These are phyloP conservation scores for Cataglyphis cursor DNA, from an alignment of 2,888 invertebrate species.

Conservation along the genomic window DNA sequence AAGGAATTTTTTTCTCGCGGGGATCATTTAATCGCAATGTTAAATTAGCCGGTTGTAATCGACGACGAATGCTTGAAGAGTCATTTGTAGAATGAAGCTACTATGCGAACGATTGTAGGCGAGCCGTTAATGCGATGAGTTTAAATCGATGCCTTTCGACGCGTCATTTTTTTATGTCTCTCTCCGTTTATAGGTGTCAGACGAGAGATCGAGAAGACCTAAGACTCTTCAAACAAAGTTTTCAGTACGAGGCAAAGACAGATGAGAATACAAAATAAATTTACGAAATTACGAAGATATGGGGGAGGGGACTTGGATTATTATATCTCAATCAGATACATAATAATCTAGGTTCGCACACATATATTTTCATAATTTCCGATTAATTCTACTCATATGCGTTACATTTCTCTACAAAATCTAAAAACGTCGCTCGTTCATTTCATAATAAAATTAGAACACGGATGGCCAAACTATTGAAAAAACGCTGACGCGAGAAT, in stretches of 20 bases:
- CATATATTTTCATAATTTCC: neutral
- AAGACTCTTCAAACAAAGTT: neutral
- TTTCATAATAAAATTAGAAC: neutral
- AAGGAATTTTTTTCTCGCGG: neutral
- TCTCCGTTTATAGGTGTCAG: neutral
- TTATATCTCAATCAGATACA: too few species aligned
- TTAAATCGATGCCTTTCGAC: conserved; percentile 7
- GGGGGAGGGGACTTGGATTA: neutral
- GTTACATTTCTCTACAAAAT: neutral
- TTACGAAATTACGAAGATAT: too few species aligned
- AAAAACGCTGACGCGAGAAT: conserved; percentile 2
- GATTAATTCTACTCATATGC: neutral
- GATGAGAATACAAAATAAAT: neutral
- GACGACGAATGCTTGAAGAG: conserved; percentile 21
- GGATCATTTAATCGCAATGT: conserved; percentile 7
- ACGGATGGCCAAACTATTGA: neutral
- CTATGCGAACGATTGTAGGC: neutral
- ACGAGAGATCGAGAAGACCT: neutral
- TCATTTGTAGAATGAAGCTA: conserved; percentile 3
- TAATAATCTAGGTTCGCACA: neutral
- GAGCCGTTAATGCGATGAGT: neutral
- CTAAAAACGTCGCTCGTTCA: neutral
- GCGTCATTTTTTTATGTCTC: neutral
- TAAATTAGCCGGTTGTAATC: neutral
- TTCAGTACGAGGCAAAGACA: neutral